A percentile compares a stretch with the other conserved stretches of the same genome.
Evolutionary conservation across 1,140 invertebrate species (phyloP).

Genomic region (Anoplolepis gracilipes): DNA sequence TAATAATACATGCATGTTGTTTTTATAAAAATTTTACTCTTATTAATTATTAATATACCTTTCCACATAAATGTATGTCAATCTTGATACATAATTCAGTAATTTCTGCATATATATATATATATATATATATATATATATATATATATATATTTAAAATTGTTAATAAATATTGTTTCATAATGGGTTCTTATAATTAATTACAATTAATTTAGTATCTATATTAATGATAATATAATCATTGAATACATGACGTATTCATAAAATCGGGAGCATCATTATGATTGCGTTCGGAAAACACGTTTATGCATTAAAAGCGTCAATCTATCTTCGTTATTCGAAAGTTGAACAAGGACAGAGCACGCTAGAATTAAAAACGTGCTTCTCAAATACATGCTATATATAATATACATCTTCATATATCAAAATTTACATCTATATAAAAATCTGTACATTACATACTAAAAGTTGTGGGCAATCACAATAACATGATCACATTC

Average conservation of each 20-base stretch:
- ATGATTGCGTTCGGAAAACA: too few species aligned
- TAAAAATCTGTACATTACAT: conserved; percentile 55
- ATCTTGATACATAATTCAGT: not conserved
- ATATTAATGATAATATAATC: conserved; percentile 20
- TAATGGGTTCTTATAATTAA: not conserved
- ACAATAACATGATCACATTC: conserved; percentile 40
- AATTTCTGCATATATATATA: not conserved
- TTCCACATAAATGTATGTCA: not conserved
- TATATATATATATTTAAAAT: conserved; percentile 7
- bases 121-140: too few species aligned
- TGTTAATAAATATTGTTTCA: conserved; percentile 6
- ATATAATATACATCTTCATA: conserved; percentile 10
- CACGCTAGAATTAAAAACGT: too few species aligned
- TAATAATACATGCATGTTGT: conserved; percentile 59
- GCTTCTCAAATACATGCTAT: too few species aligned
- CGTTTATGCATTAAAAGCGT: too few species aligned
- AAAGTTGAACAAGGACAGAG: too few species aligned
- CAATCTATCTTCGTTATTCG: too few species aligned
- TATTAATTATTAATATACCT: conserved; percentile 57
- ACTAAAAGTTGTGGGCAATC: conserved; percentile 40
- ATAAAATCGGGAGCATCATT: not conserved
- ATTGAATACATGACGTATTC: not conserved
- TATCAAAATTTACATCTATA: conserved; percentile 45
- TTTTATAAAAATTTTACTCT: conserved; percentile 31
- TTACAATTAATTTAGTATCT: not conserved